phyloP scores from a whole-genome alignment of 2,888 invertebrate species.

The Buathra laborator region DNA sequence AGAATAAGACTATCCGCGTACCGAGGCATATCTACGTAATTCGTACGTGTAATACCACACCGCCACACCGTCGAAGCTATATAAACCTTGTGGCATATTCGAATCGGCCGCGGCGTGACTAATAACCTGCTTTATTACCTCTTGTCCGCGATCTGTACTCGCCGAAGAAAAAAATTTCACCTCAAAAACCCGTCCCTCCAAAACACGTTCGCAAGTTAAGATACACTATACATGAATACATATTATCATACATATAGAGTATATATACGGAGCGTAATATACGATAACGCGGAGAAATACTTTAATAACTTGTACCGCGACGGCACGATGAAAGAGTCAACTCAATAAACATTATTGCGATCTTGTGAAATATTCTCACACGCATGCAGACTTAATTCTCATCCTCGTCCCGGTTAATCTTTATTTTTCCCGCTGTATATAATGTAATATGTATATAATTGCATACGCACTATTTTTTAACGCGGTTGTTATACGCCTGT shows the following conservation, averaged over 20 bases:
- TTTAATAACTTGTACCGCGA: too few relatives aligned
- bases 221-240: background rate
- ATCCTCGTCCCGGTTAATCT: background rate
- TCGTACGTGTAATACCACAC: too few relatives aligned
- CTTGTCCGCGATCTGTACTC: slow-evolving; percentile 25
- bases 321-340: too few relatives aligned
- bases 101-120: slow-evolving; percentile 89
- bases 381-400: too few relatives aligned
- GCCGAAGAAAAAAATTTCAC: background rate
- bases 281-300: too few relatives aligned
- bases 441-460: background rate
- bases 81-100: slow-evolving; percentile 81
- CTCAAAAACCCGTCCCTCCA: slow-evolving; percentile 9
- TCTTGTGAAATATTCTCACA: too few relatives aligned
- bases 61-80: too few relatives aligned
- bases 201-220: background rate
- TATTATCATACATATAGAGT: too few relatives aligned
- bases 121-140: slow-evolving; percentile 87
- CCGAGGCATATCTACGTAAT: background rate
- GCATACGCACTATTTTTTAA: background rate
- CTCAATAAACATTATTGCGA: too few relatives aligned
- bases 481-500: background rate
- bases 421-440: too few relatives aligned
- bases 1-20: background rate
- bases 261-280: background rate